phyloP scores from a whole-genome alignment of 2,888 invertebrate genomes.

The Cacoxenus indagator region DNA sequence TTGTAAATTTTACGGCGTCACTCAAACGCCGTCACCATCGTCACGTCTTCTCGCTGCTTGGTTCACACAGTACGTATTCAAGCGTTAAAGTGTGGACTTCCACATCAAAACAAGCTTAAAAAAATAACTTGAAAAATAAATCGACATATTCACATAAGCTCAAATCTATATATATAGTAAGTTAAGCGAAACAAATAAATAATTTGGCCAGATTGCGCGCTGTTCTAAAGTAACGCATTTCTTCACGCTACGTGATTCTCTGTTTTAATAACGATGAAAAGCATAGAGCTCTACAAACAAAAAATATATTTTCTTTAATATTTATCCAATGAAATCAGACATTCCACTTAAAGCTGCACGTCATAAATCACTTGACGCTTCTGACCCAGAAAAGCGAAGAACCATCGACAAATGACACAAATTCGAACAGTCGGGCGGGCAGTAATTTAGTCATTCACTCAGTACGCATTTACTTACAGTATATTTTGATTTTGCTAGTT shows the following conservation, averaged over 20 bases:
- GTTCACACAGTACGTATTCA: slow-evolving; percentile 7
- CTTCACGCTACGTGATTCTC: not conserved
- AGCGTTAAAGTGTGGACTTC: slow-evolving; percentile 6
- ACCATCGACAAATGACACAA: not conserved
- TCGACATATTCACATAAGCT: not conserved
- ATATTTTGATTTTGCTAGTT: not conserved
- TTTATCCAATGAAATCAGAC: not conserved
- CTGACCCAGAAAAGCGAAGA: slow-evolving; percentile 7
- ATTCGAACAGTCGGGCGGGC: not conserved
- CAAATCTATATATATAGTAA: not conserved
- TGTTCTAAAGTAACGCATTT: not conserved
- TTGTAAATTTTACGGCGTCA: not conserved
- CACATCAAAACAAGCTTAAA: not conserved
- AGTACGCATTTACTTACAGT: not conserved
- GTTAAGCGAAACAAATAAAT: not conserved
- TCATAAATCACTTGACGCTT: slow-evolving; percentile 10
- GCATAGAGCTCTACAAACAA: not conserved
- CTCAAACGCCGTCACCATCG: too few relatives aligned
- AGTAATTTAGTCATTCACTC: not conserved
- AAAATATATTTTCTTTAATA: too few relatives aligned
- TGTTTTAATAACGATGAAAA: not conserved
- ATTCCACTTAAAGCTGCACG: not conserved
- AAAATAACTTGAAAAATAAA: not conserved
- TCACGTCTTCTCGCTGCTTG: not conserved
- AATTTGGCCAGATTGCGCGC: slow-evolving; percentile 10